These are phyloP conservation scores for Lepilemur ruficaudatus DNA, from an alignment of 2,797 vertebrate genomes.

Conservation along the genomic window DNA sequence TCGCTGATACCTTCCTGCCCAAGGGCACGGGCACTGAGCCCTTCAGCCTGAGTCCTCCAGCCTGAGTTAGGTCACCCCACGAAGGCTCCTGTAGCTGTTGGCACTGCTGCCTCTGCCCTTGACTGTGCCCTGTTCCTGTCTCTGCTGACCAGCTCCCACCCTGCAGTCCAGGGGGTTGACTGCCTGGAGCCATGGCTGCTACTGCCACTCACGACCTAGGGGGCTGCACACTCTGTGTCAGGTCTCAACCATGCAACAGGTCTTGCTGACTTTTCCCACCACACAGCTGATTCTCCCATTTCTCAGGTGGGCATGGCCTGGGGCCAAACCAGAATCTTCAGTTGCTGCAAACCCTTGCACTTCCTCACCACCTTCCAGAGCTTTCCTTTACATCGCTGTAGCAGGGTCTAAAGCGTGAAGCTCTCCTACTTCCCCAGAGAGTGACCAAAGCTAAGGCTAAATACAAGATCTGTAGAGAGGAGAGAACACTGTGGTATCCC, in stretches of 20 bases:
- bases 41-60: too few relatives aligned
- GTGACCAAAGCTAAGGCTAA: neutral
- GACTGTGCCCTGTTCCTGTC: neutral
- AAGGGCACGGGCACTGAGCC: rapidly evolving
- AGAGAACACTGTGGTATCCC: neutral
- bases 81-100: rapidly evolving
- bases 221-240: neutral
- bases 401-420: neutral
- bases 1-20: neutral
- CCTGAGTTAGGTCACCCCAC: rapidly evolving
- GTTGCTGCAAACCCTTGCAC: neutral
- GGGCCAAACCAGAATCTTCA: neutral
- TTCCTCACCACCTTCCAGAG: neutral
- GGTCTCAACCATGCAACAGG: neutral
- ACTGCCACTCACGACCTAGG: too few relatives aligned
- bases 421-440: neutral
- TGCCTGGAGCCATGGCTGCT: rapidly evolving
- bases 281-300: neutral
- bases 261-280: neutral
- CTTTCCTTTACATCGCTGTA: neutral
- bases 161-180: neutral
- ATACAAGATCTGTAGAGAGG: too few relatives aligned
- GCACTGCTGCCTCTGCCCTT: rapidly evolving
- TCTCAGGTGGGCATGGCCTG: neutral
- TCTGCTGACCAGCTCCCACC: neutral